These are phyloP conservation scores for Drosophila grimshawi DNA, from an alignment of 1,140 invertebrate species.

Conservation along the genomic window DNA sequence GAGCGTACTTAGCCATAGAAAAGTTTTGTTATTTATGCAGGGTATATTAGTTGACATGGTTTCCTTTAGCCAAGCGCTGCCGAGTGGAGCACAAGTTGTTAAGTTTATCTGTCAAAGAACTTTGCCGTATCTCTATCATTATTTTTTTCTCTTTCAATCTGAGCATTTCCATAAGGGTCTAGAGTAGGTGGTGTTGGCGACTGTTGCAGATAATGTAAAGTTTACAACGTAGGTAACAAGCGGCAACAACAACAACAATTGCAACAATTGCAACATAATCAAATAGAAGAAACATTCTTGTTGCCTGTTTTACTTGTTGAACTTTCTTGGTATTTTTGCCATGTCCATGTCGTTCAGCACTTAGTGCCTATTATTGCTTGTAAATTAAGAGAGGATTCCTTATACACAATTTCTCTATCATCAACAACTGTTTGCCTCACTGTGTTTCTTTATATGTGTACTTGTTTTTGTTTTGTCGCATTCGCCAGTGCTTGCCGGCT, in stretches of 20 bases:
- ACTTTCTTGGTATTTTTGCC: constrained; percentile 21
- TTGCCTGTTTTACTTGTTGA: constrained; percentile 36
- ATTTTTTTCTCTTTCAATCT: constrained; percentile 72
- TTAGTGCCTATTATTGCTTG: constrained; percentile 69
- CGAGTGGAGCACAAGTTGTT: constrained; percentile 16
- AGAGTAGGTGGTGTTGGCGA: constrained; percentile 36
- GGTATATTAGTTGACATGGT: constrained; percentile 1
- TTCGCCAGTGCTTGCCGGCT: constrained; percentile 7
- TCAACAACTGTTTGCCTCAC: neutral
- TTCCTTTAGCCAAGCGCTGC: neutral
- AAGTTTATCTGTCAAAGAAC: constrained; percentile 62
- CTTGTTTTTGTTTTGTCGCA: neutral
- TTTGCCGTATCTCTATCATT: constrained; percentile 41
- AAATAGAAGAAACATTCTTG: neutral
- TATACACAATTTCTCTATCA: constrained; percentile 24
- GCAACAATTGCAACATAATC: constrained; percentile 16
- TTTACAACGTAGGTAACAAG: constrained; percentile 71
- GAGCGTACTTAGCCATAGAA: neutral
- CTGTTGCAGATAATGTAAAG: constrained; percentile 61
- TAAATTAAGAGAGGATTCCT: constrained; percentile 64
- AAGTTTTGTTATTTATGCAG: neutral
- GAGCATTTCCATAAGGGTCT: constrained; percentile 53
- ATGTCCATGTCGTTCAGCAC: constrained; percentile 37
- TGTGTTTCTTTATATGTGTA: constrained; percentile 1
- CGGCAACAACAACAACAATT: constrained; percentile 38